Percentiles rank a stretch among this genome's conserved stretches.
Conservation (phyloP, 2,113 vertebrate genomes). For the Tyto alba region DNA sequence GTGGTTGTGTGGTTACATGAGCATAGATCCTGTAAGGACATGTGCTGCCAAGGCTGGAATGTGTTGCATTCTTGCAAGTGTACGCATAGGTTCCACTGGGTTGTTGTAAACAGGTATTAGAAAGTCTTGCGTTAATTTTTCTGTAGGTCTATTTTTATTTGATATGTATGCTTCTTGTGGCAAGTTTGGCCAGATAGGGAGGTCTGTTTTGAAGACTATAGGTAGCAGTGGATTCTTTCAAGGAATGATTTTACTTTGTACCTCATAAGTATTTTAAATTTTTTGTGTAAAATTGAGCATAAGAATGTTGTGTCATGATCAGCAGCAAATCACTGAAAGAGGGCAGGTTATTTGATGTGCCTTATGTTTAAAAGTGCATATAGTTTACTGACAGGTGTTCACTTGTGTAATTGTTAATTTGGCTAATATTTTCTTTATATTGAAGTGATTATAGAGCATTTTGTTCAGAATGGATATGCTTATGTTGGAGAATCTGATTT, state of each 20-base stretch:
- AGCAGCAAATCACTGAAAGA: background rate
- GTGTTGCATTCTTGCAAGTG: background rate
- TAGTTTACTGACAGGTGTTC: background rate
- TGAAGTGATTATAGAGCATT: background rate
- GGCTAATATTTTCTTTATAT: background rate
- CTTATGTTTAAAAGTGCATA: background rate
- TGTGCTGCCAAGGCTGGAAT: background rate
- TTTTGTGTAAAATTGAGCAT: background rate
- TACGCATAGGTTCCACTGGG: too few species aligned
- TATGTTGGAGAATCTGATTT: background rate
- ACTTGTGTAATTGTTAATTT: background rate
- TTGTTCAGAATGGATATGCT: background rate
- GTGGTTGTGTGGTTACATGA: background rate
- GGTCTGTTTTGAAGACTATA: background rate
- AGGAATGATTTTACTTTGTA: background rate
- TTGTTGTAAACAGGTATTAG: background rate
- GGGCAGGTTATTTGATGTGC: background rate
- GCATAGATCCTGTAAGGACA: background rate
- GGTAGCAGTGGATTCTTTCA: background rate
- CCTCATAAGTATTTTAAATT: background rate
- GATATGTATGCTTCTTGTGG: background rate
- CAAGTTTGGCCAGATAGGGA: background rate
- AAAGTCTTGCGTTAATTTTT: background rate
- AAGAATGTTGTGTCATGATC: background rate
- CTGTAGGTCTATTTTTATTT: background rate